Evolutionary conservation across 1,140 invertebrate species (phyloP), one percentile per base, ranked within the genome.

Genomic region (Oncopodura yosiiana): DNA sequence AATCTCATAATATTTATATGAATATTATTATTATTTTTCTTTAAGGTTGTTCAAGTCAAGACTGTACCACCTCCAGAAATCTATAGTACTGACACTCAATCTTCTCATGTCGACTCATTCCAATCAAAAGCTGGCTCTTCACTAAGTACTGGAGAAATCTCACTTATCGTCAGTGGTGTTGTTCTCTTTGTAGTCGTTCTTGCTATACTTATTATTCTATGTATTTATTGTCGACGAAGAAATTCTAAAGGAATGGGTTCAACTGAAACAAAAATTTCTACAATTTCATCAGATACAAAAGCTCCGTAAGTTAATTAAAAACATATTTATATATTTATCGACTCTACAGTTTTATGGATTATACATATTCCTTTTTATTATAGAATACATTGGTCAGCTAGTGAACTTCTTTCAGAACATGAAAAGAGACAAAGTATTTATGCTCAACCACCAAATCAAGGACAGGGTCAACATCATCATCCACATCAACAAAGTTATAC

Each of bases 401-500:
- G 73, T 9, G 75, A 78, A 65, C 65, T 80, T 8, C 65, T 80
- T 3, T 74, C 76, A 59, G 77, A 78, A 64, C 78, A 80, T 56
- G 77, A 80, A 63, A 69, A 74, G 24, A 67, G 77, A 30, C 72
- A 72, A 34, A 76, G 74, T 58, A 75, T 76, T 0, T 72, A 66
- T 42, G 61, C 39, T 11, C 54, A 56, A 30, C 41, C 32, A 24
- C 27, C 41, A 12, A 29, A 55, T 14, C 42, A 38, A 23, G 36
- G 36, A 19, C 26, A 23, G 14, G 51, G 32, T 6, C 30, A 53
- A 11, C 23, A 44, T 30, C 24, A 38, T 39, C 18, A 45, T 18
- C 49, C 49, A 3, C 37, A 50, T 14, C 21, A 50, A n/a, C 21
- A 34, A 27, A 16, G 19, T 21, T 19, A 5, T n/a, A 34, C 49